Percentiles rank a stretch among this genome's conserved stretches.
Conservation (phyloP, 2,113 vertebrate species). For the Phylloscopus whistleri region DNA sequence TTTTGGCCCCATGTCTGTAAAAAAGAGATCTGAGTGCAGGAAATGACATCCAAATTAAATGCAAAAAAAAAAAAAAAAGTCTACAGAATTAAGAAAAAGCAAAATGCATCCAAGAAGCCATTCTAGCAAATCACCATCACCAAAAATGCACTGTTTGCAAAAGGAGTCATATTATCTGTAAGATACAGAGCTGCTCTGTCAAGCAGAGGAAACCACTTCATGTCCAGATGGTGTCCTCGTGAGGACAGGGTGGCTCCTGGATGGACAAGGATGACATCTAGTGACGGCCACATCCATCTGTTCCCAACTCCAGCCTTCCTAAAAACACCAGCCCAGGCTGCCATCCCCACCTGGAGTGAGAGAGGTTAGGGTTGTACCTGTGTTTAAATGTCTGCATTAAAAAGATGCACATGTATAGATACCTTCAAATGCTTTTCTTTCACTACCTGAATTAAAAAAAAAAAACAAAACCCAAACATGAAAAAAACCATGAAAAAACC, state of each 20-base stretch:
- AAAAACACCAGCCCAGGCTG: background rate
- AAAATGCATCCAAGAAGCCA: background rate
- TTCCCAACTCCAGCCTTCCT: background rate
- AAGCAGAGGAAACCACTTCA: background rate
- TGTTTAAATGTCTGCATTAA: background rate
- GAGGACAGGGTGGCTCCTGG: background rate
- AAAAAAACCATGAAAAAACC: background rate
- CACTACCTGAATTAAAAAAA: background rate
- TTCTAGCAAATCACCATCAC: background rate
- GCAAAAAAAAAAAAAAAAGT: background rate
- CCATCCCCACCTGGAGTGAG: background rate
- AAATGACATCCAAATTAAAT: background rate
- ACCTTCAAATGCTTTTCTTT: background rate
- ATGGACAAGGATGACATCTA: constrained; percentile 22
- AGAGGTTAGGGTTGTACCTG: background rate
- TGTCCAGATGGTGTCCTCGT: fast-evolving
- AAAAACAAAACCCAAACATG: background rate
- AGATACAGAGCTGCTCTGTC: background rate
- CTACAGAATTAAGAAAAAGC: background rate
- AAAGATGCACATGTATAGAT: background rate
- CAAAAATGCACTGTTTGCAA: background rate
- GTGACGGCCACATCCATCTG: background rate
- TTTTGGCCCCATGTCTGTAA: constrained; percentile 8
- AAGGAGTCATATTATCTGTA: background rate
- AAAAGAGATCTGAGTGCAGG: background rate